Conservation (phyloP, 2,113 vertebrate genomes). For the Bambusicola thoracicus region DNA sequence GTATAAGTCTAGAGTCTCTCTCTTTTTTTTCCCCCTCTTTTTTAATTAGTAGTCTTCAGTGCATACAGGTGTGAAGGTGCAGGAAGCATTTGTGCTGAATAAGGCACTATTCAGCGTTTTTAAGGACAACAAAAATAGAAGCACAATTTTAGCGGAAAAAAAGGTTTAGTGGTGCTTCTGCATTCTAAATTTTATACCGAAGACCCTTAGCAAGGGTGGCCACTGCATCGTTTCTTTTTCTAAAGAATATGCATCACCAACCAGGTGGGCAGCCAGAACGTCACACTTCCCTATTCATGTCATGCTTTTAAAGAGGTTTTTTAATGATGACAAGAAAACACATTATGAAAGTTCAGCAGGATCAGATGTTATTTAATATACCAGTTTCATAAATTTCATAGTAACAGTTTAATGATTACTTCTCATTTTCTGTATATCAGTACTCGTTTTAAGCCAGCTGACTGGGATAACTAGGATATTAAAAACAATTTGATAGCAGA, state of each 20-base stretch:
- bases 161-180: background rate
- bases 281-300: background rate
- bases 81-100: background rate
- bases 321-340: background rate
- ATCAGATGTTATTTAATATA: background rate
- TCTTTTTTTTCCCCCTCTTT: background rate
- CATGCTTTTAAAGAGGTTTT: background rate
- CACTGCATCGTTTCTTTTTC: background rate
- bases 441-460: background rate
- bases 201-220: background rate
- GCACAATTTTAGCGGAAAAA: background rate
- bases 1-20: background rate
- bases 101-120: background rate
- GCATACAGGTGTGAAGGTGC: background rate
- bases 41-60: background rate
- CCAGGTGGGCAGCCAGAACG: background rate
- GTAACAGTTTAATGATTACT: background rate
- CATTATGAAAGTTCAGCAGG: background rate
- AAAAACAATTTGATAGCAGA: background rate
- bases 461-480: background rate
- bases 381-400: background rate
- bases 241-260: background rate
- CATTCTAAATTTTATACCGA: background rate
- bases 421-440: background rate
- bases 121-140: background rate